phyloP scores from a whole-genome alignment of 1,140 invertebrate species.

The Sarcophaga peregrina region DNA sequence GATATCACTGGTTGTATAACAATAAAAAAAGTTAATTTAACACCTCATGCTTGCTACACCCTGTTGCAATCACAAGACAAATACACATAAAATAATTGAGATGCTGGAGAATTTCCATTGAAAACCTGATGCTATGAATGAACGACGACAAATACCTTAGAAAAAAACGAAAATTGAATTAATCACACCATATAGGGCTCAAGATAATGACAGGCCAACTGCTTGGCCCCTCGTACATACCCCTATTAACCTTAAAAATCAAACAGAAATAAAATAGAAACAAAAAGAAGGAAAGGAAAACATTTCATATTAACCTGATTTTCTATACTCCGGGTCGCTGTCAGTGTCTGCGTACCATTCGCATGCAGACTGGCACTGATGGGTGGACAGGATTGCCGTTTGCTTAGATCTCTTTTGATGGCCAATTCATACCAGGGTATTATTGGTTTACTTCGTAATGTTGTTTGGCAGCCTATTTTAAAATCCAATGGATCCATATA shows the following conservation, averaged over 20 bases:
- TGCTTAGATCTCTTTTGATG: slow-evolving; percentile 71
- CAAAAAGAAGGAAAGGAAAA: background rate
- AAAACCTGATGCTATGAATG: background rate
- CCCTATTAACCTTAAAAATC: slow-evolving; percentile 24
- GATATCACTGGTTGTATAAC: too few species aligned
- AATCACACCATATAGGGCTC: too few species aligned
- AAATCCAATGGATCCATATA: slow-evolving; percentile 68
- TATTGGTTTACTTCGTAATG: slow-evolving; percentile 71
- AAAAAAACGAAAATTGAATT: background rate
- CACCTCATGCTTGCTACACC: background rate
- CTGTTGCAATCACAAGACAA: background rate
- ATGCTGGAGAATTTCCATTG: background rate
- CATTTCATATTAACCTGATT: slow-evolving; percentile 53
- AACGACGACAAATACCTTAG: background rate
- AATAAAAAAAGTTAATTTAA: too few species aligned
- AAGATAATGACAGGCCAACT: too few species aligned
- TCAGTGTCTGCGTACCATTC: slow-evolving; percentile 38
- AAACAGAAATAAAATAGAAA: background rate
- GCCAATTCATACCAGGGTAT: slow-evolving; percentile 89
- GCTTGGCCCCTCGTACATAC: too few species aligned
- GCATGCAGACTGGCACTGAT: slow-evolving; percentile 50
- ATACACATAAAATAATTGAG: background rate
- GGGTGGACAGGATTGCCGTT: slow-evolving; percentile 77
- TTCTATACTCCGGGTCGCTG: slow-evolving; percentile 47
- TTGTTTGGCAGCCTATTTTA: slow-evolving; percentile 74